Conservation (phyloP, 2,113 vertebrate species). For the Saccopteryx bilineata region DNA sequence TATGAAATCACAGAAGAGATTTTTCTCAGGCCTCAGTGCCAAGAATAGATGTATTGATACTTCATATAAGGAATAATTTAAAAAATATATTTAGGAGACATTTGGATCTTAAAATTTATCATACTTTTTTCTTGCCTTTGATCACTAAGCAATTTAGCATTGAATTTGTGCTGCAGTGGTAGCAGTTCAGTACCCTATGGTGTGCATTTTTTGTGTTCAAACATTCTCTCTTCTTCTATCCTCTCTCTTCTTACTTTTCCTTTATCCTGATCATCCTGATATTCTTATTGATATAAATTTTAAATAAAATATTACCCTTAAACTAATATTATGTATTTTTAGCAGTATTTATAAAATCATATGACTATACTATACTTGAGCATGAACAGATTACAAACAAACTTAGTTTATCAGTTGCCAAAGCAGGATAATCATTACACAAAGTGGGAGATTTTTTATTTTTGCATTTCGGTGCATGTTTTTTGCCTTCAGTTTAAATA, state of each 20-base stretch:
- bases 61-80: neutral
- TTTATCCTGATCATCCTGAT: neutral
- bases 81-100: neutral
- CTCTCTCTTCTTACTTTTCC: neutral
- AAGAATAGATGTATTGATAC: neutral
- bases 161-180: neutral
- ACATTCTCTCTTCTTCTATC: neutral
- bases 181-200: neutral
- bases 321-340: neutral
- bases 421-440: neutral
- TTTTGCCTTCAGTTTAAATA: neutral
- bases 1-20: neutral
- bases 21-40: neutral
- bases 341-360: neutral
- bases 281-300: neutral
- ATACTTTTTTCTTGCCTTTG: neutral
- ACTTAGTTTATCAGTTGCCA: conserved; percentile 6
- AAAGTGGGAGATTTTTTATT: neutral
- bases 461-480: neutral
- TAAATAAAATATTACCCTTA: neutral
- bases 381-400: neutral
- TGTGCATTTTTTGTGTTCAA: neutral
- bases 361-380: neutral
- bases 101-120: neutral
- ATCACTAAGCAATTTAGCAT: neutral